phyloP scores from a whole-genome alignment of 1,140 invertebrate genomes.

The Oppia nitens region DNA sequence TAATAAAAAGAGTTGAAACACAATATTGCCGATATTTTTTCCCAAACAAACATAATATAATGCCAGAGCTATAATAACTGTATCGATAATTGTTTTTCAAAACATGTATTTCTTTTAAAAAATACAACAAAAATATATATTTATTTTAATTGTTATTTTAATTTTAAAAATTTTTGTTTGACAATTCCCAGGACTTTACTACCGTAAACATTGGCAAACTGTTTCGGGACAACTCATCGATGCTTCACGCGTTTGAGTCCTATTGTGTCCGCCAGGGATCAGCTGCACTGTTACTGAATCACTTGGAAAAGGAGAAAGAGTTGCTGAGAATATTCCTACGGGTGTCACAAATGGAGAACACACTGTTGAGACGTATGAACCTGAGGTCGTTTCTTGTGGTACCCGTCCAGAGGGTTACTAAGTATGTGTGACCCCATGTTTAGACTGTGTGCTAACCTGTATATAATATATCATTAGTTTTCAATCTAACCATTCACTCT shows the following conservation, averaged over 20 bases:
- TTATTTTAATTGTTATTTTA: not conserved
- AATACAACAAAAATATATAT: no score
- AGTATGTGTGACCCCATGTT: constrained; percentile 36
- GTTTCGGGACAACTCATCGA: constrained; percentile 65
- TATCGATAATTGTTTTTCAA: no score
- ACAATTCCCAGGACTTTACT: constrained; percentile 43
- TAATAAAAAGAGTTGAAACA: no score
- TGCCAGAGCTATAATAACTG: no score
- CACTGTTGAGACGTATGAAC: constrained; percentile 78
- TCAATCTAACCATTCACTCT: no score
- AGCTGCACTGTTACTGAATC: constrained; percentile 69
- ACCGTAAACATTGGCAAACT: constrained; percentile 78
- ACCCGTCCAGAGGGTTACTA: constrained; percentile 33
- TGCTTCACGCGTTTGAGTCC: constrained; percentile 82
- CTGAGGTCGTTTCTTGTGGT: constrained; percentile 90
- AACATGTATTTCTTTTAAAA: no score
- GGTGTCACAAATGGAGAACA: constrained; percentile 91
- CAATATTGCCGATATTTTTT: no score
- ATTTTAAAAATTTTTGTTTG: not conserved
- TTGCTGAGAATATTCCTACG: constrained; percentile 78
- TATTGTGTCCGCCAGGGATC: constrained; percentile 70
- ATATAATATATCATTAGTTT: no score
- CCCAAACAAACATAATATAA: no score
- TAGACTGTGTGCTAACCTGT: no score
- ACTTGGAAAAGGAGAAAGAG: constrained; percentile 87